Percentiles rank a stretch among this genome's conserved stretches.
Conservation (phyloP, 1,140 invertebrate species). For the Dreissena rostriformis region DNA sequence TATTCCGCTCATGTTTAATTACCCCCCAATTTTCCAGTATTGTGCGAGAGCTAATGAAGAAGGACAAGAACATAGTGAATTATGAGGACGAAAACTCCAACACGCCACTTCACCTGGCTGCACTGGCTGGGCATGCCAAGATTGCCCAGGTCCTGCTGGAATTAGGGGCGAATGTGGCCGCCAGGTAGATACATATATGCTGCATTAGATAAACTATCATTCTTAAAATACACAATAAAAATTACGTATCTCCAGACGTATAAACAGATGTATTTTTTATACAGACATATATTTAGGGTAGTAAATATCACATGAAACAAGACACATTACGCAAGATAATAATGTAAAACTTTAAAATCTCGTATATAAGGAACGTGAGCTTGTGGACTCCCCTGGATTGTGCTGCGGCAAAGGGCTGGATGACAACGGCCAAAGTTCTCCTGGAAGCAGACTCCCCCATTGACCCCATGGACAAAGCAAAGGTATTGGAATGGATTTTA, state of each 20-base stretch:
- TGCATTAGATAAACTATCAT: neutral
- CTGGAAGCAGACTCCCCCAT: slow-evolving; percentile 80
- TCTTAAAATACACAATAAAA: neutral
- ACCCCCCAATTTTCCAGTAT: slow-evolving; percentile 85
- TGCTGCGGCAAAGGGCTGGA: slow-evolving; percentile 82
- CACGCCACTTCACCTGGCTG: slow-evolving; percentile 82
- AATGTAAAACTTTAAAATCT: too few relatives aligned
- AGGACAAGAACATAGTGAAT: slow-evolving; percentile 79
- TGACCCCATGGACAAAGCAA: slow-evolving; percentile 82
- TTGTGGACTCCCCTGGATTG: slow-evolving; percentile 83
- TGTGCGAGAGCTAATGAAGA: slow-evolving; percentile 78
- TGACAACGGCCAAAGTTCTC: slow-evolving; percentile 79
- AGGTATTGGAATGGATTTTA: slow-evolving; percentile 69
- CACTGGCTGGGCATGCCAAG: slow-evolving; percentile 79
- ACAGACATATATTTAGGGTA: too few relatives aligned
- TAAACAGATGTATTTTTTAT: neutral
- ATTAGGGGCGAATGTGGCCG: slow-evolving; percentile 81
- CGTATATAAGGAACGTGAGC: slow-evolving; percentile 79
- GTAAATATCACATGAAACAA: too few relatives aligned
- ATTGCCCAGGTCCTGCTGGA: slow-evolving; percentile 78
- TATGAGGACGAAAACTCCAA: slow-evolving; percentile 87
- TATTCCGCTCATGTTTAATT: too few relatives aligned
- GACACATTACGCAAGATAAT: too few relatives aligned
- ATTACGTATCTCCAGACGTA: neutral
- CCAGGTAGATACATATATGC: slow-evolving; percentile 73